phyloP scores from a whole-genome alignment of 1,140 invertebrate species.

The Zaprionus vittiger region DNA sequence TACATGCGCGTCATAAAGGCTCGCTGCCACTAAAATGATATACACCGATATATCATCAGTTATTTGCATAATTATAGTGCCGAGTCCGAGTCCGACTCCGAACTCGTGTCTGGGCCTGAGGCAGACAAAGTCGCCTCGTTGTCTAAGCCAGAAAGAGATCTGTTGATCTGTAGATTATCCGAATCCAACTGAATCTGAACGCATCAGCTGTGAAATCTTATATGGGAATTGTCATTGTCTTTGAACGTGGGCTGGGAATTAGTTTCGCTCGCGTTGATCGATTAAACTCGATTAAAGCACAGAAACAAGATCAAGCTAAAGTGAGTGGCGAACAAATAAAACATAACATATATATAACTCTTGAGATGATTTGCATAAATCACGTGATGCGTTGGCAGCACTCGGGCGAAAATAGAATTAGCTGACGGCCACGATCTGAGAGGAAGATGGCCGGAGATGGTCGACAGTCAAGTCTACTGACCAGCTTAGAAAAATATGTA shows the following conservation, averaged over 20 bases:
- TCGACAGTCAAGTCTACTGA: conserved; percentile 42
- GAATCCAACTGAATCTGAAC: conserved; percentile 43
- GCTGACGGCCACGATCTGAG: conserved; percentile 34
- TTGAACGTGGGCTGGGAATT: conserved; percentile 44
- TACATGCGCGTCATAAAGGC: conserved; percentile 39
- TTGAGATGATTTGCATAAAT: conserved; percentile 65
- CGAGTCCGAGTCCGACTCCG: conserved; percentile 27
- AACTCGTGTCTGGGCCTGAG: neutral
- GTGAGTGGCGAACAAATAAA: conserved; percentile 29
- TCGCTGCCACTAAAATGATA: conserved; percentile 63
- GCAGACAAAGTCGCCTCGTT: conserved; percentile 49
- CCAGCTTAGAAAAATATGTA: conserved; percentile 74
- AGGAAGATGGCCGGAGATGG: conserved; percentile 30
- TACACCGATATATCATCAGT: conserved; percentile 48
- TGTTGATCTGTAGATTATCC: conserved; percentile 41
- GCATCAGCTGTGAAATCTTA: conserved; percentile 49
- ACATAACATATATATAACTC: conserved; percentile 11
- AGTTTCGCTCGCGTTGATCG: conserved; percentile 47
- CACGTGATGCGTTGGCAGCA: conserved; percentile 55
- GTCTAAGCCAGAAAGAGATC: conserved; percentile 57
- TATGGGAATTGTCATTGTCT: conserved; percentile 38
- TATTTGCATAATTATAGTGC: conserved; percentile 78
- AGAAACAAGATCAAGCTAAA: conserved; percentile 42
- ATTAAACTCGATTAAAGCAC: conserved; percentile 61
- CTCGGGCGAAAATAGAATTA: conserved; percentile 36